These are phyloP conservation scores for Sarcoramphus papa DNA, from an alignment of 2,797 vertebrate species.

Conservation along the genomic window DNA sequence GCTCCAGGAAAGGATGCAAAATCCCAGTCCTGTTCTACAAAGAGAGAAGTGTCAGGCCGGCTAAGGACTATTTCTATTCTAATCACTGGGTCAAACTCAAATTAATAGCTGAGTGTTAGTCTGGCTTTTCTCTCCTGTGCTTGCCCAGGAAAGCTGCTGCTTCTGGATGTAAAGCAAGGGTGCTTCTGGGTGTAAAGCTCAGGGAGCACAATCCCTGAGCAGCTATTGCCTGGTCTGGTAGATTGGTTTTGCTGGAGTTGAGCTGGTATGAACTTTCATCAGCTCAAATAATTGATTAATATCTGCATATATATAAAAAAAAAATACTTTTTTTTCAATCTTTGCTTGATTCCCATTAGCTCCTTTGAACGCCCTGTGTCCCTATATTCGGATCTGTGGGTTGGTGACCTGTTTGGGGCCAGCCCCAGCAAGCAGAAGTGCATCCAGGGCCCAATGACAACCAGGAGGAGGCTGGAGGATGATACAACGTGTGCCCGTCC, in stretches of 20 bases:
- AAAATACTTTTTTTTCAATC: too few species aligned
- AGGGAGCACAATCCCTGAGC: background rate
- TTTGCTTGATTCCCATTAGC: background rate
- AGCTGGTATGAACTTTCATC: background rate
- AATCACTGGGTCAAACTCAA: background rate
- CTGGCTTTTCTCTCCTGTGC: background rate
- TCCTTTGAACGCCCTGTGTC: background rate
- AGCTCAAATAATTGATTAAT: background rate
- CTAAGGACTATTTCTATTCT: background rate
- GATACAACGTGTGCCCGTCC: accelerated
- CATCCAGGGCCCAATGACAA: background rate
- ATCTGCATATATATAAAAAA: background rate
- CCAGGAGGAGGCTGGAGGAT: background rate
- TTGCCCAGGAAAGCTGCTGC: background rate
- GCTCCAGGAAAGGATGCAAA: background rate
- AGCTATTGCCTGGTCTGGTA: background rate
- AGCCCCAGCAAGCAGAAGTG: background rate
- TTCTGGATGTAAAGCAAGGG: background rate
- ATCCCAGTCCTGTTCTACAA: too few species aligned
- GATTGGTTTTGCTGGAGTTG: background rate
- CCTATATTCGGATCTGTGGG: too few species aligned
- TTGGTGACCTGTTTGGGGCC: background rate
- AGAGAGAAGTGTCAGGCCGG: background rate
- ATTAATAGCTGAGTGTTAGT: too few species aligned
- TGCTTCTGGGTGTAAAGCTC: background rate